Base-by-base conservation (phyloP, 2,888 invertebrate species). In the Xanthorhoe designata region DNA sequence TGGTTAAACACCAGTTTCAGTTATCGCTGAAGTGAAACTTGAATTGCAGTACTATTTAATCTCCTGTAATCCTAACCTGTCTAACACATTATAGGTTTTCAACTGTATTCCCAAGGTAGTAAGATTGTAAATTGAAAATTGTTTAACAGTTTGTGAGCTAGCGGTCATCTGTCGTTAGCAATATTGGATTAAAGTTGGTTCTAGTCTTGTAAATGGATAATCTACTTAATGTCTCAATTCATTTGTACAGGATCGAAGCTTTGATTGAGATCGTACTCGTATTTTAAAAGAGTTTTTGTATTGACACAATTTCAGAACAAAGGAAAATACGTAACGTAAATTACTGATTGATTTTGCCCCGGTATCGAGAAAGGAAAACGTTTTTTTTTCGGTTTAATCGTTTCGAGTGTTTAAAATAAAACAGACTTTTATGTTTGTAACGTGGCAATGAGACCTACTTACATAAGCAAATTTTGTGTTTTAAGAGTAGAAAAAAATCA, bases 101-200 rank as follows among this genome's bases (percentile, higher is more conserved):
- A 2, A 24, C 35, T 9, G 51, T 32, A 51, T 35, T 13, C 8
- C 29, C 13, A 32, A 50, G 7, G n/a, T 8, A 5, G 10, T 38
- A 59, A 19, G 50, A 19, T 49, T n/a, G 38, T n/a, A 38, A 9
- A 38, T 19, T 29, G 18, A 9, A 58, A 35, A 29, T 24, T 0
- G 38, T 13, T 10, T 3, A 56, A 56, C 58, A 47, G 52, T 53
- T 59, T 59, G 32, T 45, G 49, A 59, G 52, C 64, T 32, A 19
- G 66, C 51, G 71, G 71, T 71, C 66, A 66, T 62, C 61, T 68
- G 61, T 71, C 69, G 71, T 68, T 69, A 69, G 66, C 47, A 51
- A 62, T 66, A 72, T 72, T 68, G 60, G 66, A 68, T 72, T 68
- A 59, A 45, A 42, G 50, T 62, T 55, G 24, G 55, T 51, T 51